Evolutionary conservation across 2,888 invertebrate species (phyloP), one percentile per base, ranked within the genome.

Genomic region (Leuctra nigra): DNA sequence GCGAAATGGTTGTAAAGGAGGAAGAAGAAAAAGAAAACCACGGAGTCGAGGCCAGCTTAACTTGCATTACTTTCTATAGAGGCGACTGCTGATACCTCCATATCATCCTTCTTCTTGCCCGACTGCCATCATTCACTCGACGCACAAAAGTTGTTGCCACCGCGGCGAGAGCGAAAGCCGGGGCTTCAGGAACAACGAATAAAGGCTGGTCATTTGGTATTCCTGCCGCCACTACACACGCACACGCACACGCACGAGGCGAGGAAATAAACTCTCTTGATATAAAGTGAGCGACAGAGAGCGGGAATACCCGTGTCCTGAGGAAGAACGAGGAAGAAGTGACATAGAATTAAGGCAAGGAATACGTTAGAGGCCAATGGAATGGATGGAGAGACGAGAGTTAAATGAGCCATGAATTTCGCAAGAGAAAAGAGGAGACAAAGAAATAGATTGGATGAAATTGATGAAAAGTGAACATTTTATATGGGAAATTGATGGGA

Each of bases 141-240:
- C 50, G 20, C 41, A 56, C 56, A 56, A 56, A 56, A 52, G 56
- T 52, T 52, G 50, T 23, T 22, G 16, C 35, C 47, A 3, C n/a
- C 39, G 24, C n/a, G 9, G 29, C 24, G 16, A 41, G 16, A 47
- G 39, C 25, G 29, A 38, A 11, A 47, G 23, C 11, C 23, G 4
- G 24, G n/a, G 18, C 16, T 38, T 50, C 33, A 20, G 16, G 14
- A 39, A 25, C 48, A 24, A 23, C 4, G 50, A 35, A 33, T 48
- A 50, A 35, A 33, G 50, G 50, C 20, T 24, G 57, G 54, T 48
- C 57, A 54, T 57, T 57, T 57, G 38, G 57, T 57, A 57, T 57
- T 57, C 57, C 36, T 47, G 38, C 35, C n/a, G n/a, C n/a, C 50
- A 18, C 35, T 50, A 50, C 33, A 29, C 46, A 56, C 56, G 53